Base-by-base conservation (phyloP, 35 echinoderm and acorn worm genomes). In the Apostichopus japonicus region DNA sequence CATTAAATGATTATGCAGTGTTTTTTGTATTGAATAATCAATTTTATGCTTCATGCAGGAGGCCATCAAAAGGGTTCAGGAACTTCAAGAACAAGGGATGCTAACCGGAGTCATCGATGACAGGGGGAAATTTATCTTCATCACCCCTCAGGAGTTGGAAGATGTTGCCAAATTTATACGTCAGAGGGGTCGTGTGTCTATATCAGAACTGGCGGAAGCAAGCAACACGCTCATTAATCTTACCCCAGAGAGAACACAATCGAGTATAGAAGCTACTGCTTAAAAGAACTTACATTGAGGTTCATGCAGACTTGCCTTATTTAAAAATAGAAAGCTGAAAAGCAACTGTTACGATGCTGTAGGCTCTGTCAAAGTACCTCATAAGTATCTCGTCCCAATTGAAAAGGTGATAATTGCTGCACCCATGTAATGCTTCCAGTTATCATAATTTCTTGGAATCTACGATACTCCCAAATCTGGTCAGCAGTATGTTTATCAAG, bases 101-200 rank as follows among this genome's bases (percentile, higher is more conserved):
- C 58, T 99, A 53, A 99, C 97, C 55, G 97, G 97, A 54, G 95
- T 96, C 67, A 93, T 99, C 54, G 95, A 96, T 65, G 95, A 96
- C 78, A 91, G 95, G 63, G 97, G 97, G 55, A 96, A 99, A 77
- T 99, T 96, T 56, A 99, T 99, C 22, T 99, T 93, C 90, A 99
- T 99, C 53, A 95, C 97, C 4, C 95, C 94, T 63, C 91, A 96
- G 54, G 97, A 99, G 75, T 63, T 99, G 24, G 97, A 96, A 61
- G 95, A 79, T 8, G 92, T 99, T 4, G 95, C 97, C 78, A 96
- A 95, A 70, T 96, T 99, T 84, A 99, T 99, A 17, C 91, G 93
- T 59, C 97, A 99, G 71, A 54, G 97, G 79, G 97, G 97, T 27
- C 94, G 97, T 21, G 95, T 99, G 24, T 99, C 95, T 17, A 99